A percentile compares a stretch with the other conserved stretches of the same genome.
phyloP scores from a whole-genome alignment of 2,888 invertebrate genomes.

The Xanthostigma xanthostigma region DNA sequence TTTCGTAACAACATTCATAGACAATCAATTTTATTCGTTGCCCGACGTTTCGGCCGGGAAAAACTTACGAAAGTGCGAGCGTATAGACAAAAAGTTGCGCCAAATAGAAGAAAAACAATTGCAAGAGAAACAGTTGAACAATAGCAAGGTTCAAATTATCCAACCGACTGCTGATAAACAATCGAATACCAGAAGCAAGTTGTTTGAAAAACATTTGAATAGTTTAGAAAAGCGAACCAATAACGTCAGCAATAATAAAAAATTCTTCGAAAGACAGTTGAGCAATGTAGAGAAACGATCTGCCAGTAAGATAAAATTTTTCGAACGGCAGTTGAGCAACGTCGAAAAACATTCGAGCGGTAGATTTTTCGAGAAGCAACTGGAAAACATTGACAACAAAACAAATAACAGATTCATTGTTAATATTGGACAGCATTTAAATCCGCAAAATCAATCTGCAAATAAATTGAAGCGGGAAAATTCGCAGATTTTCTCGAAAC shows the following conservation, averaged over 20 bases:
- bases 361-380: neutral
- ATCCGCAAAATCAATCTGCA: slow-evolving; percentile 7
- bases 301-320: neutral
- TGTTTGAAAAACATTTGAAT: neutral
- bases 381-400: slow-evolving; percentile 6
- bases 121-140: slow-evolving; percentile 7
- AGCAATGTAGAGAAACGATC: slow-evolving; percentile 13
- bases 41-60: slow-evolving; percentile 56
- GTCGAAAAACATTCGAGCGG: neutral
- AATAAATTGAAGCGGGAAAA: neutral
- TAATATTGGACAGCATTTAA: slow-evolving; percentile 29
- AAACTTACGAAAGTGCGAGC: slow-evolving; percentile 52
- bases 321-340: too few species aligned
- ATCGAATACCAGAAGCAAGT: neutral
- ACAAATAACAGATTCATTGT: slow-evolving; percentile 26
- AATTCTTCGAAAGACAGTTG: slow-evolving; percentile 13
- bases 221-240: slow-evolving; percentile 4
- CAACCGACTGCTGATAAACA: slow-evolving; percentile 1
- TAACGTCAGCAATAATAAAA: slow-evolving; percentile 4
- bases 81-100: slow-evolving; percentile 53
- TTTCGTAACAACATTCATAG: slow-evolving; percentile 29
- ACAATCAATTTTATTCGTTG: slow-evolving; percentile 55
- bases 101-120: slow-evolving; percentile 24
- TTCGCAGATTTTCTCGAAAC: slow-evolving; percentile 1
- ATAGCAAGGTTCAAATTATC: slow-evolving; percentile 5